A percentile compares a stretch with the other conserved stretches of the same genome.
phyloP scores from a whole-genome alignment of 2,888 invertebrate genomes.

The Balanococcus diminutus region DNA sequence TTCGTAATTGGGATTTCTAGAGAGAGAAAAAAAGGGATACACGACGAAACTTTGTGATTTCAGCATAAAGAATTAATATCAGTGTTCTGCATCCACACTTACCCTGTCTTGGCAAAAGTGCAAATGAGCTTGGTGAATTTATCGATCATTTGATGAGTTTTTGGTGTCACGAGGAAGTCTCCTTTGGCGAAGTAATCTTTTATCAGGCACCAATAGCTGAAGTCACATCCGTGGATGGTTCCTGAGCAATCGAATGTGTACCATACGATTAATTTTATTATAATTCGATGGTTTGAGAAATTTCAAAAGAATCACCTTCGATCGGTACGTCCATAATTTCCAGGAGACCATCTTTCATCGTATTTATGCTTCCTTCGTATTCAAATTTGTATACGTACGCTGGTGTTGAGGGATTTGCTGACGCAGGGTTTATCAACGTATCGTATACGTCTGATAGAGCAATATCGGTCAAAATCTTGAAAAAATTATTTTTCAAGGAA shows the following conservation, averaged over 20 bases:
- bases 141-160: neutral
- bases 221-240: neutral
- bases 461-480: neutral
- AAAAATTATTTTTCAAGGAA: neutral
- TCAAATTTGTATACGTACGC: neutral
- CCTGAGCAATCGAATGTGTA: no score
- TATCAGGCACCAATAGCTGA: neutral
- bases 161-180: neutral
- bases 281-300: neutral
- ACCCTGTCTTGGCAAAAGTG: conserved; percentile 13
- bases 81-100: neutral
- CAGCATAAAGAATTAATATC: no score
- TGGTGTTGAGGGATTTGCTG: neutral
- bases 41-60: no score
- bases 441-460: neutral
- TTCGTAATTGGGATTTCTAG: neutral
- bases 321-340: neutral
- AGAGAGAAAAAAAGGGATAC: neutral
- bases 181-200: neutral
- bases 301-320: neutral
- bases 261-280: no score
- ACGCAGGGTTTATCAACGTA: neutral
- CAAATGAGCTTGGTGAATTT: neutral
- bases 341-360: neutral
- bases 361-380: neutral